A percentile compares a stretch with the other conserved stretches of the same genome.
phyloP scores from a whole-genome alignment of 2,888 invertebrate species.

The Dusona sp. region DNA sequence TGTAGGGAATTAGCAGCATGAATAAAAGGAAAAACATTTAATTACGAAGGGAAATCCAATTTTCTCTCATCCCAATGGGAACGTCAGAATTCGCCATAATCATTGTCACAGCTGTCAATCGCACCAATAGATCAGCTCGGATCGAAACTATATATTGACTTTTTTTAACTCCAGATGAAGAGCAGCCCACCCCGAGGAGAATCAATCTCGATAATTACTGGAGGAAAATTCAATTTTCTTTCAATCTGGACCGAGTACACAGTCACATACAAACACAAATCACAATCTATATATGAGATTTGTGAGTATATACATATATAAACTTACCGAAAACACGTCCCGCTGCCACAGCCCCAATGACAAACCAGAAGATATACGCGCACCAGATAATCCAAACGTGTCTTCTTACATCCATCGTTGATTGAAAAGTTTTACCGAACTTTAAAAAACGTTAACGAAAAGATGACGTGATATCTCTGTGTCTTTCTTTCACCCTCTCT shows the following conservation, averaged over 20 bases:
- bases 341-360: slow-evolving; percentile 76
- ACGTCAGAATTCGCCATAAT: slow-evolving; percentile 2
- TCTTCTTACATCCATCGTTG: slow-evolving; percentile 80
- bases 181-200: background rate
- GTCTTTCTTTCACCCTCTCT: slow-evolving; percentile 8
- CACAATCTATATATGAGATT: background rate
- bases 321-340: slow-evolving; percentile 81
- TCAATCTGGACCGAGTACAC: background rate
- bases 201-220: slow-evolving; percentile 25
- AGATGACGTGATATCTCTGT: slow-evolving; percentile 28
- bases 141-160: background rate
- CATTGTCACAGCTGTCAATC: slow-evolving; percentile 14
- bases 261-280: background rate
- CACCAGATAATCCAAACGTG: slow-evolving; percentile 78
- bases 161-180: background rate
- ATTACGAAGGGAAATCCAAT: slow-evolving; percentile 9
- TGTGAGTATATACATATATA: background rate
- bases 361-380: slow-evolving; percentile 80
- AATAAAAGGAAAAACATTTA: background rate
- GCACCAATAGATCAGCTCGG: background rate
- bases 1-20: background rate
- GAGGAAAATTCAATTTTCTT: slow-evolving; percentile 44
- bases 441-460: slow-evolving; percentile 51
- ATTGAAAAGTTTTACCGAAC: slow-evolving; percentile 71
- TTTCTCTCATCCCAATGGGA: background rate